Evolutionary conservation across 2,113 vertebrate species (phyloP).

Genomic region (Australoheros scitulus): DNA sequence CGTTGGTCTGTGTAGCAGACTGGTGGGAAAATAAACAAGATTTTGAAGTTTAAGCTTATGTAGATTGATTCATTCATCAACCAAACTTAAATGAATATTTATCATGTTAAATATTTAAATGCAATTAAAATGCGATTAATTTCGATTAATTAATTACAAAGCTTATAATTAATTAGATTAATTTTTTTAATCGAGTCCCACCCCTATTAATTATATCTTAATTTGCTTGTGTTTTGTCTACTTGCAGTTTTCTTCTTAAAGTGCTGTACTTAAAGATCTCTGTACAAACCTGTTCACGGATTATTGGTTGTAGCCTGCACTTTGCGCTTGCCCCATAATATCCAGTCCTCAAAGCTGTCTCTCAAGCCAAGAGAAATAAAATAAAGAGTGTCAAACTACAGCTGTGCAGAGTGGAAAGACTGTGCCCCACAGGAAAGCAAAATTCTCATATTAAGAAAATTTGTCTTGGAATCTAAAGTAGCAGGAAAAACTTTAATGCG

Average conservation of each 20-base stretch:
- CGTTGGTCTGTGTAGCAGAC: too few species aligned
- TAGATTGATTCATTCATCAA: too few species aligned
- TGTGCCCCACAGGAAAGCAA: conserved; percentile 11
- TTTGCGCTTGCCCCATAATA: background rate
- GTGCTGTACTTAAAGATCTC: background rate
- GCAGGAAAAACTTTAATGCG: background rate
- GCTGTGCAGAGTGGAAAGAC: background rate
- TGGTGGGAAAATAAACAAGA: too few species aligned
- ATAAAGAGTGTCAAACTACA: conserved; percentile 3
- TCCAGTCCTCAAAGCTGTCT: background rate
- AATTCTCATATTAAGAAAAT: background rate
- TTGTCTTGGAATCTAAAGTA: background rate
- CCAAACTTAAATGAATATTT: too few species aligned
- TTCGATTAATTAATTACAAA: too few species aligned
- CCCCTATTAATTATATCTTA: background rate
- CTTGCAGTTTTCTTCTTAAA: background rate
- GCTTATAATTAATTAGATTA: too few species aligned
- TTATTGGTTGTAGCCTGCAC: background rate
- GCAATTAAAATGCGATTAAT: too few species aligned
- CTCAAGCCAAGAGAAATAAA: background rate
- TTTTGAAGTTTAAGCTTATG: too few species aligned
- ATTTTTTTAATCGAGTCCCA: too few species aligned
- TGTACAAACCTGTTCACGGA: background rate
- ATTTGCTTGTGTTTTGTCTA: background rate
- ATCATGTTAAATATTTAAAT: too few species aligned